Evolutionary conservation across 2,113 vertebrate genomes (phyloP).

Genomic region (Colius striatus): DNA sequence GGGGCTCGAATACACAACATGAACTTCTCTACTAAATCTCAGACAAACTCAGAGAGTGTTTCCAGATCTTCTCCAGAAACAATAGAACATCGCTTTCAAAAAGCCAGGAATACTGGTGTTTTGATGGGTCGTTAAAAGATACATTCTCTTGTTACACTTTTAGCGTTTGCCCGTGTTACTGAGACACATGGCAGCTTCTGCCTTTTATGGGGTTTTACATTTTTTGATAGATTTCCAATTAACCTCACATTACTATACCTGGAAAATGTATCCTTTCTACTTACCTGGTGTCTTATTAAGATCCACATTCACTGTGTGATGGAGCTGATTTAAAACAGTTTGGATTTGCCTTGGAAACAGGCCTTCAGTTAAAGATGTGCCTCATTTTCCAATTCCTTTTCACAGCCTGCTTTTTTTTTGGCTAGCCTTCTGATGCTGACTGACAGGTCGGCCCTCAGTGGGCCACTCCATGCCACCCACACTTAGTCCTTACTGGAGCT

Average conservation of each 20-base stretch:
- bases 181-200: not conserved
- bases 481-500: not conserved
- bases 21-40: not conserved
- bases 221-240: not conserved
- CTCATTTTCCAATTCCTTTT: not conserved
- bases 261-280: not conserved
- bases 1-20: not conserved
- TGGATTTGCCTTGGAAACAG: not conserved
- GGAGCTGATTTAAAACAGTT: not conserved
- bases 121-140: not conserved
- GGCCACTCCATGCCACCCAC: not conserved
- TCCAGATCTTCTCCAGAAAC: conserved; percentile 13
- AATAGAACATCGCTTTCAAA: not conserved
- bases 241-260: not conserved
- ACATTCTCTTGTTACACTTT: not conserved
- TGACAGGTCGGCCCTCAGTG: not conserved
- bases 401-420: not conserved
- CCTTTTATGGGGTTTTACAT: not conserved
- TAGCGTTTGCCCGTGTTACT: not conserved
- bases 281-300: not conserved
- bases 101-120: not conserved
- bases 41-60: not conserved
- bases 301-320: not conserved
- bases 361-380: not conserved
- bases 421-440: not conserved